phyloP scores from a whole-genome alignment of 2,888 invertebrate genomes.

The Caenorhabditis angaria region DNA sequence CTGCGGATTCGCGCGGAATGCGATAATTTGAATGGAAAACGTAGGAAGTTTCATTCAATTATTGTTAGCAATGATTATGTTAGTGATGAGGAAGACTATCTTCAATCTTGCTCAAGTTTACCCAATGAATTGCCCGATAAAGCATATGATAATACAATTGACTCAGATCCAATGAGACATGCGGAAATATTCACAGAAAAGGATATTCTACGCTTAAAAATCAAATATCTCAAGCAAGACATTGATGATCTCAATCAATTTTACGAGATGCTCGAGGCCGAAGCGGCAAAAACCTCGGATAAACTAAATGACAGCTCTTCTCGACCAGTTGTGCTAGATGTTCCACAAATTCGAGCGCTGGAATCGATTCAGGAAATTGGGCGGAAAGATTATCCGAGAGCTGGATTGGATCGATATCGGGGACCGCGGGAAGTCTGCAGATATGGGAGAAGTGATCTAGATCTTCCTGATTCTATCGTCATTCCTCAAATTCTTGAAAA shows the following conservation, averaged over 20 bases:
- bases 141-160: slow-evolving; percentile 14
- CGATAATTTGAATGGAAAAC: slow-evolving; percentile 15
- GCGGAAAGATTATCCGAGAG: no score
- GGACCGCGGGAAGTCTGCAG: no score
- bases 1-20: slow-evolving; percentile 27
- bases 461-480: not conserved
- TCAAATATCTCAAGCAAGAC: slow-evolving; percentile 26
- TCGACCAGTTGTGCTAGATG: no score
- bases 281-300: slow-evolving; percentile 6
- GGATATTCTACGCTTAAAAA: slow-evolving; percentile 22
- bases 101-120: slow-evolving; percentile 11
- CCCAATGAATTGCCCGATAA: slow-evolving; percentile 12
- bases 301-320: not conserved
- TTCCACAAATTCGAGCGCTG: no score
- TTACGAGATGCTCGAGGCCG: not conserved
- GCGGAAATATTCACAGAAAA: slow-evolving; percentile 32
- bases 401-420: no score
- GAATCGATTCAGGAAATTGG: no score
- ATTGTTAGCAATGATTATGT: slow-evolving; percentile 28
- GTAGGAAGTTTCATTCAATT: slow-evolving; percentile 18
- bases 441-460: no score
- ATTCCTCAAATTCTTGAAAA: not conserved
- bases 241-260: slow-evolving; percentile 23
- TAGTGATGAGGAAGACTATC: slow-evolving; percentile 39
- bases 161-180: slow-evolving; percentile 31